These are phyloP conservation scores for Diabrotica virgifera DNA, from an alignment of 1,140 invertebrate genomes.

Conservation along the genomic window DNA sequence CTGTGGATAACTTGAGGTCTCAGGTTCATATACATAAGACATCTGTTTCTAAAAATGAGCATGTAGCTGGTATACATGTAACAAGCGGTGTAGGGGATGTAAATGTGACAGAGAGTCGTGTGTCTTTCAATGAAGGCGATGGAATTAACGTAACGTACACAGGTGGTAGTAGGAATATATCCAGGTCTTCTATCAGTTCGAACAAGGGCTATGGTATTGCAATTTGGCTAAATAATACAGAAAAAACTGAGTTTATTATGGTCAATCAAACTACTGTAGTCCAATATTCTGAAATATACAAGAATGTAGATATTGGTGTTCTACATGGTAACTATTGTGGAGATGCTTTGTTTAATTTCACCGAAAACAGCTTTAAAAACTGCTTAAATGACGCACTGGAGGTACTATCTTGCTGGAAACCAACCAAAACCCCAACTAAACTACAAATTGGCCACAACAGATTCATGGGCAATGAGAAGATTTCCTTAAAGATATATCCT, in stretches of 20 bases:
- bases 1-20: slow-evolving; percentile 78
- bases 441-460: slow-evolving; percentile 84
- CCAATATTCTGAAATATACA: slow-evolving; percentile 81
- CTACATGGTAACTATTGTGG: slow-evolving; percentile 75
- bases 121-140: slow-evolving; percentile 90
- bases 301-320: slow-evolving; percentile 82
- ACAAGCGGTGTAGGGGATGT: slow-evolving; percentile 84
- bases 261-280: slow-evolving; percentile 82
- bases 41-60: slow-evolving; percentile 81
- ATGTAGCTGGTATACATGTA: slow-evolving; percentile 85
- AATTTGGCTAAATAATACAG: slow-evolving; percentile 85
- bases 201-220: slow-evolving; percentile 84
- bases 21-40: slow-evolving; percentile 76
- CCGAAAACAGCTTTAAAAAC: slow-evolving; percentile 78
- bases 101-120: slow-evolving; percentile 84
- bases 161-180: slow-evolving; percentile 86
- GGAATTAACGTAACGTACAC: slow-evolving; percentile 88
- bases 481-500: slow-evolving; percentile 77
- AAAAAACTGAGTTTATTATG: slow-evolving; percentile 72
- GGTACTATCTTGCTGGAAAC: slow-evolving; percentile 76
- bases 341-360: slow-evolving; percentile 77
- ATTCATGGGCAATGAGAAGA: slow-evolving; percentile 72
- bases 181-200: slow-evolving; percentile 71
- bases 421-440: slow-evolving; percentile 55
- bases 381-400: slow-evolving; percentile 73